A percentile compares a stretch with the other conserved stretches of the same genome.
Evolutionary conservation across 2,888 invertebrate species (phyloP).

Genomic region (Callyntrura sp.): DNA sequence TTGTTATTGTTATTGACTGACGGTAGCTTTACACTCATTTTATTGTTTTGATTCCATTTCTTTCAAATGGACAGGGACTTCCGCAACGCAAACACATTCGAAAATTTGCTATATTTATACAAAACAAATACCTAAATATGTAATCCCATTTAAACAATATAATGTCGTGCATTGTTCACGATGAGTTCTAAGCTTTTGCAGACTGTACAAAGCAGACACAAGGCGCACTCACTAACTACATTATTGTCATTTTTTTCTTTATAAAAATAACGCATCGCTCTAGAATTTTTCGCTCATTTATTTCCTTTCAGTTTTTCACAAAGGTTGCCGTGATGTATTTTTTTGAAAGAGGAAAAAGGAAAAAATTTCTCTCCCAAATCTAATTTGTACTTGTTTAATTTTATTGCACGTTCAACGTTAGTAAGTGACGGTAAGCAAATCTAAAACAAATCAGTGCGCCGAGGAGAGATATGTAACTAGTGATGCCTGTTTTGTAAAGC

Average conservation of each 20-base stretch:
- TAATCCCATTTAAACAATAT: conserved; percentile 14
- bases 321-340: conserved; percentile 3
- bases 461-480: not conserved
- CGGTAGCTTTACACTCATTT: conserved; percentile 14
- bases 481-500: not conserved
- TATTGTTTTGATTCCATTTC: conserved; percentile 26
- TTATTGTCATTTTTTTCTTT: conserved; percentile 21
- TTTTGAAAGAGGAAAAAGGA: not conserved
- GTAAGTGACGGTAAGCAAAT: not conserved
- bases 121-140: not conserved
- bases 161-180: conserved; percentile 42
- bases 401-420: conserved; percentile 45
- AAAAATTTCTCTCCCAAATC: conserved; percentile 63
- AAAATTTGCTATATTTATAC: not conserved
- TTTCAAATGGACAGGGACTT: conserved; percentile 46
- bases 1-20: not conserved
- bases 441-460: conserved; percentile 10
- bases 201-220: no score
- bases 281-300: conserved; percentile 46
- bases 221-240: not conserved
- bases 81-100: conserved; percentile 50
- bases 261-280: conserved; percentile 38
- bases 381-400: conserved; percentile 49
- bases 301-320: conserved; percentile 30
- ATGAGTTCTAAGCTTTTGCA: not conserved